These are phyloP conservation scores for Drosophila macrospina DNA, from an alignment of 2,888 invertebrate species.

Conservation along the genomic window DNA sequence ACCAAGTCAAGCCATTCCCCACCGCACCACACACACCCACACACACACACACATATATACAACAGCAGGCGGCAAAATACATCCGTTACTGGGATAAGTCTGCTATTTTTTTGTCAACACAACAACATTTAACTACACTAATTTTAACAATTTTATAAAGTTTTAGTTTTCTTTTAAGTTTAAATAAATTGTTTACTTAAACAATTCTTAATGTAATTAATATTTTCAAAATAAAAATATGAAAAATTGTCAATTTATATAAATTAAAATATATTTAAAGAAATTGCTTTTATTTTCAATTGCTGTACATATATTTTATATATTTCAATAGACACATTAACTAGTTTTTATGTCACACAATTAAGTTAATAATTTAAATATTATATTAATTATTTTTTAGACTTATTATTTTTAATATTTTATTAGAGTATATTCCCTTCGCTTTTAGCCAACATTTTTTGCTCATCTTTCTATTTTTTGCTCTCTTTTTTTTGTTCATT, in stretches of 20 bases:
- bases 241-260: too few species aligned
- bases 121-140: constrained; percentile 1
- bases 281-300: too few species aligned
- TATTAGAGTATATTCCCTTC: constrained; percentile 27
- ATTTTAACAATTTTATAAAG: neutral
- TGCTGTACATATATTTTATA: too few species aligned
- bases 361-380: neutral
- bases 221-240: too few species aligned
- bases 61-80: constrained; percentile 43
- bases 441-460: neutral
- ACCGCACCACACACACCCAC: neutral
- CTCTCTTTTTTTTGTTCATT: constrained; percentile 37
- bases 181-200: neutral
- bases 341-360: neutral
- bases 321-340: too few species aligned
- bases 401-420: too few species aligned
- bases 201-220: too few species aligned
- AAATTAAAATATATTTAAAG: too few species aligned
- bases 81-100: constrained; percentile 9
- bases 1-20: neutral
- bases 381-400: neutral
- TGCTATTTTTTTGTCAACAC: neutral
- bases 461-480: neutral
- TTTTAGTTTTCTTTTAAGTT: neutral
- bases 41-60: too few species aligned